These are phyloP conservation scores for Lasioglossum calceatum DNA, from an alignment of 2,888 invertebrate species.

Conservation along the genomic window DNA sequence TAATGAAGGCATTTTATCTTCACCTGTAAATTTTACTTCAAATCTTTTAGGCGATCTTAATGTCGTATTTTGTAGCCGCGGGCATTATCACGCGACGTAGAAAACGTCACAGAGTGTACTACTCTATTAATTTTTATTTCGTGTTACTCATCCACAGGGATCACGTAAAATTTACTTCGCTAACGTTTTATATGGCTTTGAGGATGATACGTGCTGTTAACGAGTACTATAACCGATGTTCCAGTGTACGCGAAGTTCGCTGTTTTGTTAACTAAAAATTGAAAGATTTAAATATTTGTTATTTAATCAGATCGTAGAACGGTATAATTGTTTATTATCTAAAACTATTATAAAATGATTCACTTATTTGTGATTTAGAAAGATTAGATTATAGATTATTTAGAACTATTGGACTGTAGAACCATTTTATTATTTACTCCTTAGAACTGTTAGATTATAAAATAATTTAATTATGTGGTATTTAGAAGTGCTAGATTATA, in stretches of 20 bases:
- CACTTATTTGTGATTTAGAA: too few species aligned
- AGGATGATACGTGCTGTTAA: neutral
- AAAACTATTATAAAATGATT: too few species aligned
- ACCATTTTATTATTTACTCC: neutral
- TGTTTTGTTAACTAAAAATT: neutral
- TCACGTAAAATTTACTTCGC: neutral
- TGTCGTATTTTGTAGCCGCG: conserved; percentile 15
- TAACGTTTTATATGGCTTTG: neutral
- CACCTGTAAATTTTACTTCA: neutral
- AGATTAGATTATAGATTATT: neutral
- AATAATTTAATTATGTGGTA: neutral
- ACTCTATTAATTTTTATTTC: conserved; percentile 21
- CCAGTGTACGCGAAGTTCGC: neutral
- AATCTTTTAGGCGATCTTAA: conserved; percentile 12
- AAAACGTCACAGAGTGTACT: conserved; percentile 11
- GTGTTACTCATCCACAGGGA: neutral
- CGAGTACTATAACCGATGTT: neutral
- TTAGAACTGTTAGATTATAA: too few species aligned
- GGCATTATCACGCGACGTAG: conserved; percentile 18
- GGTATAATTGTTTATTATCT: neutral
- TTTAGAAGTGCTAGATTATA: neutral
- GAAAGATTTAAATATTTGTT: neutral
- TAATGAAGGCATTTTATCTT: conserved; percentile 15
- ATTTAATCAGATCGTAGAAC: neutral
- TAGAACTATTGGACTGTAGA: neutral